Evolutionary conservation across 1,140 invertebrate genomes (phyloP), one percentile per base, ranked within the genome.

Genomic region (Paramacrobiotus metropolitanus): DNA sequence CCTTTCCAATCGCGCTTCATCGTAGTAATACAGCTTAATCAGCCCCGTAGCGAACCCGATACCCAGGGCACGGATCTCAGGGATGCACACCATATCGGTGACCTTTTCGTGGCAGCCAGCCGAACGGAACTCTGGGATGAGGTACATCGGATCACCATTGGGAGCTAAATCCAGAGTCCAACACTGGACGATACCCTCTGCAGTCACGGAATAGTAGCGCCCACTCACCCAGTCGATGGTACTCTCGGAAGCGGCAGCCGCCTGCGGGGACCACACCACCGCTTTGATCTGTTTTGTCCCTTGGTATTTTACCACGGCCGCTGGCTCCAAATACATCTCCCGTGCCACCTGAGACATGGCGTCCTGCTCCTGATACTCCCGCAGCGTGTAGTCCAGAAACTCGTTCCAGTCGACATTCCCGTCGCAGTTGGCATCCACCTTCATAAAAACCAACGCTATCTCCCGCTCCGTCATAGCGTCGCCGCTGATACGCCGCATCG

Each of bases 401-500:
- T 72, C 71, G 34, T 70, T 68, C 70, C 70, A 71, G 61, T 72
- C 70, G 1, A 72, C 67, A n/a, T 62, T 59, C n/a, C 68, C 70
- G 61, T 72, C 70, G 67, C 69, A 71, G 61, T 71, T 68, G 1
- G 69, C 66, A 60, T 72, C 71, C 15, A 72, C 68, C 61, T 70
- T 71, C 69, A 70, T 70, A 48, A 71, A 71, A 1, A 70, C 30
- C 2, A 65, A 21, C 59, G 70, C 65, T 21, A 68, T 61, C 62
- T 71, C 66, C 2, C 66, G 62, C 4, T 66, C 62, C n/a, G 63
- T 65, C n/a, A 69, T 61, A 21, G 64, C 60, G 2, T 61, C 61
- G 2, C 68, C 68, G 1, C 68, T 67, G 1, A 66, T 70, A 21
- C 66, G 63, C 28, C 62, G 61, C 63, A 70, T 65, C 0, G 67